Evolutionary conservation across 2,888 invertebrate genomes (phyloP).

Genomic region (Eupeodes luniger): DNA sequence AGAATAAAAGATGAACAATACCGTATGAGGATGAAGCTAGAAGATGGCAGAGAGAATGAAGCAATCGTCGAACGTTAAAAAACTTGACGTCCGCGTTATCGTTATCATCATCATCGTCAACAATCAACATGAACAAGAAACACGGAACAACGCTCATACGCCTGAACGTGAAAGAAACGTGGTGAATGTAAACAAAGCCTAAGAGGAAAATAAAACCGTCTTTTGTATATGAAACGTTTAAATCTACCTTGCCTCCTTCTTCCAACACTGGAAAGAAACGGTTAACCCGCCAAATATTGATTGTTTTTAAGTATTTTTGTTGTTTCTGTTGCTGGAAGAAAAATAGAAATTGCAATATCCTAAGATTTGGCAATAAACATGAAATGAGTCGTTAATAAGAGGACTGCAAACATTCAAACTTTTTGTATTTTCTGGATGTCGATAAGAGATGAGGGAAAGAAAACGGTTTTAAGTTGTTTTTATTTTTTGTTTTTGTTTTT

Average conservation of each 20-base stretch:
- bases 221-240: neutral
- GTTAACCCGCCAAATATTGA: constrained; percentile 20
- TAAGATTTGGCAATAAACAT: constrained; percentile 22
- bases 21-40: too few relatives aligned
- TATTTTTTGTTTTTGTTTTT: neutral
- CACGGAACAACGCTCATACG: too few relatives aligned
- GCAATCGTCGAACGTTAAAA: too few relatives aligned
- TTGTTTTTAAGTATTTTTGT: neutral
- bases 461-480: neutral
- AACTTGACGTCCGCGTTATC: too few relatives aligned
- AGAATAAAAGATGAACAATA: too few relatives aligned
- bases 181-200: neutral
- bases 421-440: neutral
- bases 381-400: constrained; percentile 10
- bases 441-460: neutral
- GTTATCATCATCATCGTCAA: too few relatives aligned
- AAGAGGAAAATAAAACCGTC: neutral
- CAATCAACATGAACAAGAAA: too few relatives aligned
- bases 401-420: constrained; percentile 32
- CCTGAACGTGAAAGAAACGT: neutral
- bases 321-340: neutral
- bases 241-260: too few relatives aligned
- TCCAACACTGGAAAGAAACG: neutral
- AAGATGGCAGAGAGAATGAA: too few relatives aligned
- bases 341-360: constrained; percentile 12